Conservation (phyloP, 2,797 vertebrate species). For the Urocyon cinereoargenteus region DNA sequence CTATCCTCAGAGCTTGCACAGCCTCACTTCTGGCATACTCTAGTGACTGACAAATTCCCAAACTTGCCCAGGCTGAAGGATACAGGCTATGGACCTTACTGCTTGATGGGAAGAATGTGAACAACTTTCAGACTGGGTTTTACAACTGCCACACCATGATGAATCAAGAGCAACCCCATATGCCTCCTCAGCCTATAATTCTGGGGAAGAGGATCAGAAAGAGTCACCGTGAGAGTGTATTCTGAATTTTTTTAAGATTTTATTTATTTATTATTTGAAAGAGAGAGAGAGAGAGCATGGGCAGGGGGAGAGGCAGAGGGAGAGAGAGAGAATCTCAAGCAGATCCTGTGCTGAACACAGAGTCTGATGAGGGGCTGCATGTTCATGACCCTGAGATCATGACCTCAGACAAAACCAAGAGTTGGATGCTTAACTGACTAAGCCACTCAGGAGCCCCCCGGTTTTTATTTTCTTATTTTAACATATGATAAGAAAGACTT, state of each 20-base stretch:
- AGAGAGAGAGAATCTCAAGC: background rate
- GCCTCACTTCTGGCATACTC: background rate
- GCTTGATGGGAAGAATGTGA: background rate
- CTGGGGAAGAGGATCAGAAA: background rate
- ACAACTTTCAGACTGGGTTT: background rate
- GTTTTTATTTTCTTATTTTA: background rate
- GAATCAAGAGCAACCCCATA: background rate
- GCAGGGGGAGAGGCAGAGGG: background rate
- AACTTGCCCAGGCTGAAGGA: background rate
- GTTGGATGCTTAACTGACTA: background rate
- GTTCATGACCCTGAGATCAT: background rate
- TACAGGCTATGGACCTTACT: background rate
- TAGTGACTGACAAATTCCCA: background rate
- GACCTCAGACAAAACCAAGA: background rate
- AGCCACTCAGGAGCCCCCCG: background rate
- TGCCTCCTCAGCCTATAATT: background rate
- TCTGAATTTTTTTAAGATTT: background rate
- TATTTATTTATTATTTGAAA: background rate
- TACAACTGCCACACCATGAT: background rate
- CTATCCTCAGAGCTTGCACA: background rate
- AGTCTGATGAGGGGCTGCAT: background rate
- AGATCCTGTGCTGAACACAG: background rate
- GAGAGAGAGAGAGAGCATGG: background rate
- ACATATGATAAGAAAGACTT: background rate
- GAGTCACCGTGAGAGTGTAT: background rate